phyloP scores from a whole-genome alignment of 2,888 invertebrate genomes.

The Hermodice carunculata region DNA sequence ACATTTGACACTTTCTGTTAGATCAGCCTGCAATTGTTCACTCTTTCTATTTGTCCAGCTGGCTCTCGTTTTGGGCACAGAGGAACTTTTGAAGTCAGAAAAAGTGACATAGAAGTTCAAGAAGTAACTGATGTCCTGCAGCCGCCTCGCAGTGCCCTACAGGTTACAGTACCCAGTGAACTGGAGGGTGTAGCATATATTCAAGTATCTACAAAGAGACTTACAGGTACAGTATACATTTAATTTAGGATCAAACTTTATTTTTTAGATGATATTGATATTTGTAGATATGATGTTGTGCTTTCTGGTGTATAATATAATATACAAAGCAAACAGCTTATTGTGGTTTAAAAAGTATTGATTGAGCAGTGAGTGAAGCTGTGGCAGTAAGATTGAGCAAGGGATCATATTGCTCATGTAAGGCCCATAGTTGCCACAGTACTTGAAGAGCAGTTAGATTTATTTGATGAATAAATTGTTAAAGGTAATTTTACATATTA shows the following conservation, averaged over 20 bases:
- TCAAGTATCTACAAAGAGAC: slow-evolving; percentile 86
- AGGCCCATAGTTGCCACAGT: too few species aligned
- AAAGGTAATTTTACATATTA: too few species aligned
- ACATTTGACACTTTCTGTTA: too few species aligned
- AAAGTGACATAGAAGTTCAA: slow-evolving; percentile 78
- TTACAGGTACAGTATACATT: not conserved
- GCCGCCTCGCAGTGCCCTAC: slow-evolving; percentile 76
- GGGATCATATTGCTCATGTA: too few species aligned
- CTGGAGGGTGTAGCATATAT: slow-evolving; percentile 96
- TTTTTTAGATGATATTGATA: not conserved
- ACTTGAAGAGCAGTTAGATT: too few species aligned
- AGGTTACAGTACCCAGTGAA: slow-evolving; percentile 94
- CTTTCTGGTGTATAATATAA: too few species aligned
- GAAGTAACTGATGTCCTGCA: not conserved
- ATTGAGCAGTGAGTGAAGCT: too few species aligned
- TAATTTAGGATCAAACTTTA: not conserved
- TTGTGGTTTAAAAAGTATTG: too few species aligned
- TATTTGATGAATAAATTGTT: too few species aligned
- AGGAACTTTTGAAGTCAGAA: slow-evolving; percentile 95
- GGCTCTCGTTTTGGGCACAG: slow-evolving; percentile 94
- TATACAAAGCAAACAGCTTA: too few species aligned
- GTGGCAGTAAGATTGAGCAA: too few species aligned
- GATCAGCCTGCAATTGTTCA: not conserved
- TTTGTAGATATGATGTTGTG: too few species aligned
- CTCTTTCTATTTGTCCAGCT: slow-evolving; percentile 75